These are phyloP conservation scores for Drosophila leontia DNA, from an alignment of 1,140 invertebrate species.

Conservation along the genomic window DNA sequence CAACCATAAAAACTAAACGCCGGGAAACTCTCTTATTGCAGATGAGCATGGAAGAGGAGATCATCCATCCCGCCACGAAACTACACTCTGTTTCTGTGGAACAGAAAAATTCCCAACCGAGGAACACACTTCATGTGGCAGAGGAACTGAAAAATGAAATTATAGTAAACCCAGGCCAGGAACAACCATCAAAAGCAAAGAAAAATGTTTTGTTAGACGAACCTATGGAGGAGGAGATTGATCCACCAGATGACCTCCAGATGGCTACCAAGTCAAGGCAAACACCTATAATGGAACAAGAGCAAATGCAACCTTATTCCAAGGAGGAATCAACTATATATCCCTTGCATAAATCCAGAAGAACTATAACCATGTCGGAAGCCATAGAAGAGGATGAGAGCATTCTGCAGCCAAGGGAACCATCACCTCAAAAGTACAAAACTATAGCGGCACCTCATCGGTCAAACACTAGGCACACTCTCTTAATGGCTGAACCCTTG, in stretches of 20 bases:
- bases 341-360: slow-evolving; percentile 1
- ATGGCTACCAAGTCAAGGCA: background rate
- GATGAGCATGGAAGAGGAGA: slow-evolving; percentile 51
- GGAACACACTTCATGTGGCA: slow-evolving; percentile 12
- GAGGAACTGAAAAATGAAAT: slow-evolving; percentile 7
- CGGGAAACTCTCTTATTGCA: slow-evolving; percentile 40
- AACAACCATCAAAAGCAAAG: background rate
- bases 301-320: background rate
- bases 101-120: background rate
- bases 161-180: background rate
- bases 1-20: background rate
- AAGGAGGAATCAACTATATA: background rate
- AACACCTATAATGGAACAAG: slow-evolving; percentile 1
- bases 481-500: background rate
- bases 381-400: slow-evolving; percentile 1
- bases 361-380: slow-evolving; percentile 1
- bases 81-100: background rate
- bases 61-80: slow-evolving; percentile 8
- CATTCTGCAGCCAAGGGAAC: background rate
- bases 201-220: slow-evolving; percentile 21
- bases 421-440: background rate
- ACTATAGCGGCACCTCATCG: no score
- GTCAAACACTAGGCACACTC: background rate
- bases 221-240: slow-evolving; percentile 9
- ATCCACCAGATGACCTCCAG: background rate